These are phyloP conservation scores for Calephelis virginiensis DNA, from an alignment of 1,140 invertebrate species.

Conservation along the genomic window DNA sequence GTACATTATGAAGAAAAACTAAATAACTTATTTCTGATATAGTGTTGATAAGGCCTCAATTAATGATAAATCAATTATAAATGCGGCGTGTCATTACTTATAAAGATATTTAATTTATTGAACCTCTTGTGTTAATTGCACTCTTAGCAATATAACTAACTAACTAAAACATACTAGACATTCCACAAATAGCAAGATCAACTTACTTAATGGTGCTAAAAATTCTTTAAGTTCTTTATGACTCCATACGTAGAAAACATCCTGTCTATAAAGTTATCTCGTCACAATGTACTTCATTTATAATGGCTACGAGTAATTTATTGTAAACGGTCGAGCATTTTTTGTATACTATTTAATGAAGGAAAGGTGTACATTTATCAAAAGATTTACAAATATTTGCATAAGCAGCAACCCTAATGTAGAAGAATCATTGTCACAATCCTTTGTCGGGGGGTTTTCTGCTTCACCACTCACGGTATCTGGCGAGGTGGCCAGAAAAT, in stretches of 20 bases:
- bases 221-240: constrained; percentile 15
- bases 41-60: constrained; percentile 7
- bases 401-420: constrained; percentile 49
- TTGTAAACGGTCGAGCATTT: neutral
- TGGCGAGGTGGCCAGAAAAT: constrained; percentile 31
- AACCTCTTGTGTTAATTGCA: constrained; percentile 3
- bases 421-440: constrained; percentile 59
- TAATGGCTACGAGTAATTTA: constrained; percentile 18
- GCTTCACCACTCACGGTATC: constrained; percentile 63
- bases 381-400: constrained; percentile 23
- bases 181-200: constrained; percentile 17
- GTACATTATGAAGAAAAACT: constrained; percentile 2
- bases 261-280: constrained; percentile 21
- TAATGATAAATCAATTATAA: constrained; percentile 16
- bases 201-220: constrained; percentile 18
- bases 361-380: constrained; percentile 16
- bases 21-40: neutral
- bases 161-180: neutral
- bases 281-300: constrained; percentile 21
- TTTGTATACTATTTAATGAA: neutral
- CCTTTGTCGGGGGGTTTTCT: constrained; percentile 70
- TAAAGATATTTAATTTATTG: constrained; percentile 15
- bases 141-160: constrained; percentile 10
- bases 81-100: constrained; percentile 15
- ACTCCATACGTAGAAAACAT: constrained; percentile 3